A percentile compares a stretch with the other conserved stretches of the same genome.
Conservation (phyloP, 2,888 invertebrate genomes). For the Caenorhabditis angaria region DNA sequence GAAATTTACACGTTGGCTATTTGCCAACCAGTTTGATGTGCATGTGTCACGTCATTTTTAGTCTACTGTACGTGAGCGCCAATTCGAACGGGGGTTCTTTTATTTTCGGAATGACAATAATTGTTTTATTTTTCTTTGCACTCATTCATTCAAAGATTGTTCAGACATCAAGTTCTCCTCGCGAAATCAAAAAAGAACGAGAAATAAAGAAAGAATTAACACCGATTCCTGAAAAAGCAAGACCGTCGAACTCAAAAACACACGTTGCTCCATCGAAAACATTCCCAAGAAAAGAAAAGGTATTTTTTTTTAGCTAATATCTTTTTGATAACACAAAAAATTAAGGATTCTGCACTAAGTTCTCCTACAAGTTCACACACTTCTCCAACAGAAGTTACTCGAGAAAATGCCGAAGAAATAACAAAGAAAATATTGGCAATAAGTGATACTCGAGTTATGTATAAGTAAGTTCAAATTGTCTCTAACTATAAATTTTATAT, state of each 20-base stretch:
- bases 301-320: too few species aligned
- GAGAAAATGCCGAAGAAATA: slow-evolving; percentile 18
- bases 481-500: not conserved
- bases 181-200: not conserved
- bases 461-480: slow-evolving; percentile 18
- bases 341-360: not conserved
- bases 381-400: not conserved
- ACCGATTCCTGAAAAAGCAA: not conserved
- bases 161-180: not conserved
- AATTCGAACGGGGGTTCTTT: too few species aligned
- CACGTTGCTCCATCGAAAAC: slow-evolving; percentile 5
- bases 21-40: too few species aligned
- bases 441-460: slow-evolving; percentile 19
- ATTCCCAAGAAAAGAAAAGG: not conserved
- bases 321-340: too few species aligned
- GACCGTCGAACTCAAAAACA: not conserved
- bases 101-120: too few species aligned
- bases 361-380: not conserved
- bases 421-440: slow-evolving; percentile 22
- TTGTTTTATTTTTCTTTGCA: slow-evolving; percentile 3
- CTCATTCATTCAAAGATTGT: too few species aligned
- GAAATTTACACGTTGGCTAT: too few species aligned
- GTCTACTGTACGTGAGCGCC: too few species aligned
- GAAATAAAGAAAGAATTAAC: too few species aligned
- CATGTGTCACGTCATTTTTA: too few species aligned